phyloP scores from a whole-genome alignment of 1,140 invertebrate species.

The Drosophila tsacasi region DNA sequence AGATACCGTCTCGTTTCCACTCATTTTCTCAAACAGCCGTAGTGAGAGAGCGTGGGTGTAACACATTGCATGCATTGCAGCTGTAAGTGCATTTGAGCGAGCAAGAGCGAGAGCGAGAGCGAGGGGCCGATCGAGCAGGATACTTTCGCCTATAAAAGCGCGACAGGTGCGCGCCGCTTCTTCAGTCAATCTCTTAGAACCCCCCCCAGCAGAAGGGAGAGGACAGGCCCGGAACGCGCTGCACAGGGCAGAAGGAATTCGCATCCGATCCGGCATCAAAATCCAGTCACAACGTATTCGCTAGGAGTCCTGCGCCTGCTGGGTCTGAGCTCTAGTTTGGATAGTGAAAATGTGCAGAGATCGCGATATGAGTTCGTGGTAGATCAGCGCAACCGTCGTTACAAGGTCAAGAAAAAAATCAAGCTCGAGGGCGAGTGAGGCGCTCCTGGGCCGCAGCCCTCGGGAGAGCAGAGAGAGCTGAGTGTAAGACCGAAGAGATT shows the following conservation, averaged over 20 bases:
- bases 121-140: constrained; percentile 62
- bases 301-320: constrained; percentile 79
- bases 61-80: constrained; percentile 13
- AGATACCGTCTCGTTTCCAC: constrained; percentile 94
- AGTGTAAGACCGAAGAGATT: constrained; percentile 34
- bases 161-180: constrained; percentile 46
- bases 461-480: constrained; percentile 26
- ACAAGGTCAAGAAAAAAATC: constrained; percentile 85
- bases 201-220: constrained; percentile 3
- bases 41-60: constrained; percentile 80
- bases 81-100: constrained; percentile 31
- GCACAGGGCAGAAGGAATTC: constrained; percentile 58
- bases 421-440: constrained; percentile 65
- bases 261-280: constrained; percentile 66
- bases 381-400: constrained; percentile 84
- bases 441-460: constrained; percentile 16
- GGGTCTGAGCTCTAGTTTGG: constrained; percentile 79
- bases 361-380: constrained; percentile 85
- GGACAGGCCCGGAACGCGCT: constrained; percentile 39
- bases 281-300: constrained; percentile 85
- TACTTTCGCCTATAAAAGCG: constrained; percentile 53
- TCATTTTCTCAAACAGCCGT: constrained; percentile 94
- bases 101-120: constrained; percentile 8
- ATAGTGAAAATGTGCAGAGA: constrained; percentile 86
- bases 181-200: constrained; percentile 48